Base-by-base conservation (phyloP, 2,888 invertebrate genomes). In the Tricholauxania praeusta region DNA sequence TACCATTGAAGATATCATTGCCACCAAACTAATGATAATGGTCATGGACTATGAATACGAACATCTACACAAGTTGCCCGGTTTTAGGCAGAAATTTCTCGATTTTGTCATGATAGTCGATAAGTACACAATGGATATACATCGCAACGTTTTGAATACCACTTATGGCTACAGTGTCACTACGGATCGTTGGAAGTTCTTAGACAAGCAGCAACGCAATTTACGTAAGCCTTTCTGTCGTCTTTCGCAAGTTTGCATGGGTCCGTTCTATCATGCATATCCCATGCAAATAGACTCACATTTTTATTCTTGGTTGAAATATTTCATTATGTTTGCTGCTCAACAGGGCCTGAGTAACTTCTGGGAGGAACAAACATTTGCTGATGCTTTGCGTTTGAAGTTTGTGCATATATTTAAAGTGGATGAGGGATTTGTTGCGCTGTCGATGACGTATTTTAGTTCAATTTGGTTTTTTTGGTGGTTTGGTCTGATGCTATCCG, bases 211-310 rank as follows among this genome's bases (percentile, higher is more conserved):
- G 49, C 85, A 85, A 63, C 19, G 49, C 0, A 79, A 78, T 63
- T 55, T 84, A 3, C 74, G 48, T 0, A 75, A 76, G 15, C 85
- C 86, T 1, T 53, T 81, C 12, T 85, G 85, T 71, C 78, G 79
- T 1, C n/a, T 78, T 0, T 80, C 84, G 0, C 52, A 77, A 0
- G 82, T 85, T 4, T 86, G 86, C 22, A 75, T 82, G 32, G 81
- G 84, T 0, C 83, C 84, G 3, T 84, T 76, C 60, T 82, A 80
- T 52, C 81, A 84, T 49, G 81, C 80, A 0, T 86, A 74, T 72
- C 85, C 83, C 5, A 66, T 84, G 78, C 78, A 79, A n/a, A 6
- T 49, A 17, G 84, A 84, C 48, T 85, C 84, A 4, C 85, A 84
- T 70, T 70, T 84, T 8, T 74, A 75, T 3, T 72, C 72, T 1